A percentile compares a stretch with the other conserved stretches of the same genome.
Conservation (phyloP, 2,797 vertebrate species). For the Sebastes oblongus region DNA sequence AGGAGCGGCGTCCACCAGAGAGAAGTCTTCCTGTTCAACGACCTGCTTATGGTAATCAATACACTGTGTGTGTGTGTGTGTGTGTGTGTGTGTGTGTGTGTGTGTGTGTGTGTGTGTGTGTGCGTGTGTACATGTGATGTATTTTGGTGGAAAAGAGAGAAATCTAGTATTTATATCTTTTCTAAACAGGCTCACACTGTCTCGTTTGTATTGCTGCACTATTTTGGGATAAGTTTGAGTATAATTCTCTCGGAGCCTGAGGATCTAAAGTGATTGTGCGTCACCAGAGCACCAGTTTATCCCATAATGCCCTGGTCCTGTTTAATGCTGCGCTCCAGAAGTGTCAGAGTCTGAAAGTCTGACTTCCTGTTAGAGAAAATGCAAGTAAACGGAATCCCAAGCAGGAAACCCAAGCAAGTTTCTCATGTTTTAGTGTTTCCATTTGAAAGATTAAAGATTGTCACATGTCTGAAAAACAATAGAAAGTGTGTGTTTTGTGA, state of each 20-base stretch:
- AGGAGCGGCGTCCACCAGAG: slow-evolving; percentile 92
- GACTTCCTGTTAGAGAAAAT: neutral
- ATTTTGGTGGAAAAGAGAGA: neutral
- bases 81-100: neutral
- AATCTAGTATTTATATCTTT: neutral
- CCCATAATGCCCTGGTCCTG: neutral
- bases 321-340: slow-evolving; percentile 1
- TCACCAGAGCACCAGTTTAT: neutral
- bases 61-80: neutral
- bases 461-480: neutral
- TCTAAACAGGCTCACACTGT: neutral
- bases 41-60: slow-evolving; percentile 89
- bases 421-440: neutral
- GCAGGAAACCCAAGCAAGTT: neutral
- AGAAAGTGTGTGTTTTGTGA: neutral
- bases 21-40: slow-evolving; percentile 96
- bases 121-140: neutral
- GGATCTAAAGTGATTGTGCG: slow-evolving; percentile 4
- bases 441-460: neutral
- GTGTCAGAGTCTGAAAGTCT: neutral
- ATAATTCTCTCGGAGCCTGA: neutral
- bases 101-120: neutral
- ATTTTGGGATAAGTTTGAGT: neutral
- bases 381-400: neutral
- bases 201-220: neutral